Conservation (phyloP, 2,888 invertebrate species). For the Clistopyga incitator region DNA sequence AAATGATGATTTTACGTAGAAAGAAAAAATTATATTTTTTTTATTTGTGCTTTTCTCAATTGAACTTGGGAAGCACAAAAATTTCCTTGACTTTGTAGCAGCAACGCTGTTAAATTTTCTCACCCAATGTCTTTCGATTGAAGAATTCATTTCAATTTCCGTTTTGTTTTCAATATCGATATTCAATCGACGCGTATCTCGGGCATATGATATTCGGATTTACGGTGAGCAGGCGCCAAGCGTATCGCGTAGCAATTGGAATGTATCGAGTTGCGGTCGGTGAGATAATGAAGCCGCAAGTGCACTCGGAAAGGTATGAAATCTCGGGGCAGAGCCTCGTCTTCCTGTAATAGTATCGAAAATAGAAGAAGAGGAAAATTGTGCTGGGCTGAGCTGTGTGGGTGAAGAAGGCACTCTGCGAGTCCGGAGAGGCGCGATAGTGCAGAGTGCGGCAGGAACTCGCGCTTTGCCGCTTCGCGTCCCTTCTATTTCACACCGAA, state of each 20-base stretch:
- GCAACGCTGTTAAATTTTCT: neutral
- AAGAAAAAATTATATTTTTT: too few relatives aligned
- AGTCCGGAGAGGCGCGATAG: slow-evolving; percentile 28
- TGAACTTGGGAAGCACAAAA: too few relatives aligned
- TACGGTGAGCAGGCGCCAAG: slow-evolving; percentile 37
- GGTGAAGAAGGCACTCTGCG: slow-evolving; percentile 38
- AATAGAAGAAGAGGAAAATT: slow-evolving; percentile 27
- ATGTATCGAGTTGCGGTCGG: slow-evolving; percentile 60
- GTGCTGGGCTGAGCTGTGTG: slow-evolving; percentile 18
- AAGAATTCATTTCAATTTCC: slow-evolving; percentile 15
- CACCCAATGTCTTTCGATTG: neutral
- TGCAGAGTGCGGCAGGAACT: neutral
- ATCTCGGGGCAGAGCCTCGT: slow-evolving; percentile 29
- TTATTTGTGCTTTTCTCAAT: too few relatives aligned
- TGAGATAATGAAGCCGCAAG: slow-evolving; percentile 66
- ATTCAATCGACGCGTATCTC: neutral
- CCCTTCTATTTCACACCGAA: slow-evolving; percentile 52
- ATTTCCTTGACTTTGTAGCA: too few relatives aligned
- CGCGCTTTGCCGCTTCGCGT: slow-evolving; percentile 33
- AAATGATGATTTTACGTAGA: too few relatives aligned
- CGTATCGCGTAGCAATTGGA: slow-evolving; percentile 37
- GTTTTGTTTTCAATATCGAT: slow-evolving; percentile 6
- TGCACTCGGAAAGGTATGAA: slow-evolving; percentile 42
- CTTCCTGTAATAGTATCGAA: slow-evolving; percentile 34
- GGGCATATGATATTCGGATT: slow-evolving; percentile 42